Evolutionary conservation across 2,888 invertebrate species (phyloP).

Genomic region (Muschampia plurimacula): DNA sequence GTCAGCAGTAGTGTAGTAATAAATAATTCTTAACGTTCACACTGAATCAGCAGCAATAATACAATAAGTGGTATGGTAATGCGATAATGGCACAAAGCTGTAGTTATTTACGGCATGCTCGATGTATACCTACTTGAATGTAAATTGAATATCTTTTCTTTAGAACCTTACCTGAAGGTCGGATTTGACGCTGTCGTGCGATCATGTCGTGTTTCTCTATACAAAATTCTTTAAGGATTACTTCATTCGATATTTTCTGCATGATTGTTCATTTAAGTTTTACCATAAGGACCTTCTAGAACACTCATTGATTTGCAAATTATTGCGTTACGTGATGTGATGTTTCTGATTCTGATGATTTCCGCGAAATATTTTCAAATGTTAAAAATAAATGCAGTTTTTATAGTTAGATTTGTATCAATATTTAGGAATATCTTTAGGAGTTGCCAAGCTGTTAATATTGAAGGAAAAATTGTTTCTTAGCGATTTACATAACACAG

Average conservation of each 20-base stretch:
- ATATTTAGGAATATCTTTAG: too few species aligned
- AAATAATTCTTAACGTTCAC: conserved; percentile 28
- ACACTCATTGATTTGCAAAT: background rate
- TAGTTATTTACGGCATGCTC: conserved; percentile 31
- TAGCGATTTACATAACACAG: too few species aligned
- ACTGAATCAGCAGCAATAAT: conserved; percentile 19
- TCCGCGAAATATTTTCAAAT: background rate
- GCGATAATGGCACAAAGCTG: conserved; percentile 32
- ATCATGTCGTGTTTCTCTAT: conserved; percentile 56
- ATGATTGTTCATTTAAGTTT: conserved; percentile 1
- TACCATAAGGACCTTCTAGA: background rate
- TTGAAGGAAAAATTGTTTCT: too few species aligned
- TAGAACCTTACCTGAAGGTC: conserved; percentile 63
- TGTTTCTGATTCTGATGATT: background rate
- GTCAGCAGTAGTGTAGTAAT: conserved; percentile 11
- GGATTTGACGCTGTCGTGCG: conserved; percentile 55
- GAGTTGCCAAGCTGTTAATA: too few species aligned
- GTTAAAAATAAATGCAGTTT: too few species aligned
- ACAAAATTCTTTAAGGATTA: conserved; percentile 67
- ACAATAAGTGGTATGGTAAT: conserved; percentile 28
- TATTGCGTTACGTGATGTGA: background rate
- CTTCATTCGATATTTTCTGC: conserved; percentile 51
- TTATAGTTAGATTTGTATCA: too few species aligned
- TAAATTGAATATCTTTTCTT: conserved; percentile 44
- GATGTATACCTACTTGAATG: conserved; percentile 32